phyloP scores from a whole-genome alignment of 2,113 vertebrate genomes.

The Tachysurus vachellii region DNA sequence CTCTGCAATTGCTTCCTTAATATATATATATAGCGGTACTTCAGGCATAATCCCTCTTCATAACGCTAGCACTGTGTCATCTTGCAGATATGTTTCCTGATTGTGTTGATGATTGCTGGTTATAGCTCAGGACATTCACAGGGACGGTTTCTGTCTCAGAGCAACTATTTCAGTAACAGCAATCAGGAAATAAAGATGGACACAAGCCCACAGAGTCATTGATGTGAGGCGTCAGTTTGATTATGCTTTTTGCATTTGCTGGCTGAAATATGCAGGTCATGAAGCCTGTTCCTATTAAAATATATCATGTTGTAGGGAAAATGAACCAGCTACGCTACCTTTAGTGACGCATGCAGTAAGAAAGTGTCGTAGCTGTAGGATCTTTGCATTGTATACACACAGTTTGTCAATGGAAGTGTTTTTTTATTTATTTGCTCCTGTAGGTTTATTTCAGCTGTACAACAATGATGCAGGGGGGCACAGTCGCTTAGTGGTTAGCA shows the following conservation, averaged over 20 bases:
- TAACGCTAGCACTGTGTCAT: neutral
- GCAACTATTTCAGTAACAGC: neutral
- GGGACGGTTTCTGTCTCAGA: neutral
- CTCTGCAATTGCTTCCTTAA: neutral
- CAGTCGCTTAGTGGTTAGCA: too few species aligned
- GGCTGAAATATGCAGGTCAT: too few species aligned
- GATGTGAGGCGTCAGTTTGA: neutral
- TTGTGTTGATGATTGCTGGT: neutral
- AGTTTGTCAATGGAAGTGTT: neutral
- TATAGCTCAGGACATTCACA: neutral
- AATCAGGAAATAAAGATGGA: neutral
- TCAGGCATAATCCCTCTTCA: neutral
- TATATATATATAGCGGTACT: neutral
- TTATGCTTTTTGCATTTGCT: neutral
- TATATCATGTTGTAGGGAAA: neutral
- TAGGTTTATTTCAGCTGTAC: neutral
- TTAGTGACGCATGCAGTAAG: neutral
- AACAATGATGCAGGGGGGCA: neutral
- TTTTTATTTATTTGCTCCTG: neutral
- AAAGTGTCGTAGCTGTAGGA: neutral
- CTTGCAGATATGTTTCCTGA: neutral
- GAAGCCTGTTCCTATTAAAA: neutral
- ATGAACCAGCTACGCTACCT: neutral
- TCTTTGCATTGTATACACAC: neutral
- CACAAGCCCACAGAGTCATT: neutral